These are phyloP conservation scores for Drepana arcuata DNA, from an alignment of 1,140 invertebrate genomes.

Conservation along the genomic window DNA sequence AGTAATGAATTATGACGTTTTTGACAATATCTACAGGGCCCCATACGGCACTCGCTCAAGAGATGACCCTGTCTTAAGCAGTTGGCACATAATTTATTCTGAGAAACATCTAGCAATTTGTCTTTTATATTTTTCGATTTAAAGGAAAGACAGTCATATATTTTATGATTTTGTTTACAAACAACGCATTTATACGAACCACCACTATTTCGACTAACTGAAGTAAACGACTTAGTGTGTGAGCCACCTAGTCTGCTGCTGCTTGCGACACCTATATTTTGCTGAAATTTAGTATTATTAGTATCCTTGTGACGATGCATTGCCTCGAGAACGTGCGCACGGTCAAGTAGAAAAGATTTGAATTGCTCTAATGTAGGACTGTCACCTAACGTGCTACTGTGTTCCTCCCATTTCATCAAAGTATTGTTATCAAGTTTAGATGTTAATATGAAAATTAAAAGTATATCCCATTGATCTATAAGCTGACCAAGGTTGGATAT, in stretches of 20 bases:
- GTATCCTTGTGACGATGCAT: constrained; percentile 6
- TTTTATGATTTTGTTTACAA: constrained; percentile 14
- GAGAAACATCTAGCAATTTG: constrained; percentile 9
- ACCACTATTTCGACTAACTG: constrained; percentile 7
- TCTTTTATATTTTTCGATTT: constrained; percentile 18
- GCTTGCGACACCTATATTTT: too few relatives aligned
- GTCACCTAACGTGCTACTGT: constrained; percentile 11
- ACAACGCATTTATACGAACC: too few relatives aligned
- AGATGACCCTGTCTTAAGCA: constrained; percentile 21
- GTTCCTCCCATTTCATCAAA: constrained; percentile 19
- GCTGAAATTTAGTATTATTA: too few relatives aligned
- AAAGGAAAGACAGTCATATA: constrained; percentile 21
- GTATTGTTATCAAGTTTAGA: constrained; percentile 15
- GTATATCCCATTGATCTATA: constrained; percentile 16
- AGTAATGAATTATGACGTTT: constrained; percentile 17
- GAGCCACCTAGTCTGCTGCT: too few relatives aligned
- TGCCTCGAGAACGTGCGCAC: constrained; percentile 17
- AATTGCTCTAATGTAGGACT: constrained; percentile 17
- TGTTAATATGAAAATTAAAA: constrained; percentile 18
- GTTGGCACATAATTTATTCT: constrained; percentile 21
- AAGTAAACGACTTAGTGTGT: constrained; percentile 15
- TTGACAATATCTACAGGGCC: constrained; percentile 15
- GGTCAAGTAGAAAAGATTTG: constrained; percentile 19
- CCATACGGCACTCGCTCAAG: constrained; percentile 12
- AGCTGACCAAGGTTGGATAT: constrained; percentile 16